Conservation (phyloP, 2,888 invertebrate genomes). For the Nymphalis c-album region DNA sequence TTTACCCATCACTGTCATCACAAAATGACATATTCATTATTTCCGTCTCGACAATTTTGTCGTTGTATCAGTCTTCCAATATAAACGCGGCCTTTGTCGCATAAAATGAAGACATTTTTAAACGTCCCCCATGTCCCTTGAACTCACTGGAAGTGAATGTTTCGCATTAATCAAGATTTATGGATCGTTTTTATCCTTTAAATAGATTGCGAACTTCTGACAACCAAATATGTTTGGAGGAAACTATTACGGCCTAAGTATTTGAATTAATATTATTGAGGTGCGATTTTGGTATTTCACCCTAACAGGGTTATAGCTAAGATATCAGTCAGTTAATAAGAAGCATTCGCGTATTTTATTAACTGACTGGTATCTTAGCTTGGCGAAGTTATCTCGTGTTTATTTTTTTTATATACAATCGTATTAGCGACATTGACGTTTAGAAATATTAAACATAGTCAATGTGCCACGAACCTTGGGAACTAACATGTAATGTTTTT, state of each 20-base stretch:
- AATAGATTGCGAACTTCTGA: slow-evolving; percentile 43
- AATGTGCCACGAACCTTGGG: too few species aligned
- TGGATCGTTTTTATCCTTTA: slow-evolving; percentile 50
- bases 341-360: too few species aligned
- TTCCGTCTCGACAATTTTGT: not conserved
- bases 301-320: too few species aligned
- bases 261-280: slow-evolving; percentile 22
- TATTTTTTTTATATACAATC: too few species aligned
- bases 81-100: slow-evolving; percentile 5
- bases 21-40: not conserved
- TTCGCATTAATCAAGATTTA: slow-evolving; percentile 69
- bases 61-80: not conserved
- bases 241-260: slow-evolving; percentile 25
- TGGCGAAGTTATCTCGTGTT: too few species aligned
- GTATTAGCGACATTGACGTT: too few species aligned
- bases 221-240: slow-evolving; percentile 24
- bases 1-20: not conserved
- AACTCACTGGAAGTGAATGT: slow-evolving; percentile 57
- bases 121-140: slow-evolving; percentile 50
- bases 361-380: too few species aligned
- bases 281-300: not conserved
- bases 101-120: slow-evolving; percentile 67
- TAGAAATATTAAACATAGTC: too few species aligned
- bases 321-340: too few species aligned
- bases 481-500: too few species aligned